These are phyloP conservation scores for Stercorarius parasiticus DNA, from an alignment of 2,113 vertebrate genomes.

Conservation along the genomic window DNA sequence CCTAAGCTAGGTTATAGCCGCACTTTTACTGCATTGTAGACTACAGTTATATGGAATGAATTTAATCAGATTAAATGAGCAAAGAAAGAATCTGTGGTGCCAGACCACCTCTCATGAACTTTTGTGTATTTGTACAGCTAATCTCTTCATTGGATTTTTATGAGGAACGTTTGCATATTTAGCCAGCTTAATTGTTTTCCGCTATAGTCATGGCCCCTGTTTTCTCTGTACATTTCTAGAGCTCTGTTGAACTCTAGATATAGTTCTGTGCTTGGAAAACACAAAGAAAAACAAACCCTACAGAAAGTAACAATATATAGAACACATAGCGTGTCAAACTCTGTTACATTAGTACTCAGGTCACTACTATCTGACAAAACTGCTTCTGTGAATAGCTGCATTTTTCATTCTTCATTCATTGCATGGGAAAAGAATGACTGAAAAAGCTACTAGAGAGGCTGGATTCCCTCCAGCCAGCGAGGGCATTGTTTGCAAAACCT, in stretches of 20 bases:
- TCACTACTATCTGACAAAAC: slow-evolving; percentile 18
- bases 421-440: neutral
- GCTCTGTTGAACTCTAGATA: neutral
- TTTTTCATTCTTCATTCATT: slow-evolving; percentile 67
- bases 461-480: slow-evolving; percentile 14
- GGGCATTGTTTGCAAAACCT: slow-evolving; percentile 38
- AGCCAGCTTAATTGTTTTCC: neutral
- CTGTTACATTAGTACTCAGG: neutral
- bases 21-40: neutral
- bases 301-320: neutral
- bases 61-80: slow-evolving; percentile 21
- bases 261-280: neutral
- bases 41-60: neutral
- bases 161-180: slow-evolving; percentile 23
- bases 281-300: neutral
- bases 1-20: neutral
- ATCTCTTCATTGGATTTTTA: slow-evolving; percentile 39
- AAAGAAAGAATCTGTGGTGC: neutral
- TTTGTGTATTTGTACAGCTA: slow-evolving; percentile 20
- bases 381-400: slow-evolving; percentile 17
- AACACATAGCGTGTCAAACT: neutral
- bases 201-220: neutral
- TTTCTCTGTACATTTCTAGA: neutral
- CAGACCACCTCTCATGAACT: slow-evolving; percentile 17
- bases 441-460: neutral